Evolutionary conservation across 2,888 invertebrate species (phyloP).

Genomic region (Hypomecis punctinalis): DNA sequence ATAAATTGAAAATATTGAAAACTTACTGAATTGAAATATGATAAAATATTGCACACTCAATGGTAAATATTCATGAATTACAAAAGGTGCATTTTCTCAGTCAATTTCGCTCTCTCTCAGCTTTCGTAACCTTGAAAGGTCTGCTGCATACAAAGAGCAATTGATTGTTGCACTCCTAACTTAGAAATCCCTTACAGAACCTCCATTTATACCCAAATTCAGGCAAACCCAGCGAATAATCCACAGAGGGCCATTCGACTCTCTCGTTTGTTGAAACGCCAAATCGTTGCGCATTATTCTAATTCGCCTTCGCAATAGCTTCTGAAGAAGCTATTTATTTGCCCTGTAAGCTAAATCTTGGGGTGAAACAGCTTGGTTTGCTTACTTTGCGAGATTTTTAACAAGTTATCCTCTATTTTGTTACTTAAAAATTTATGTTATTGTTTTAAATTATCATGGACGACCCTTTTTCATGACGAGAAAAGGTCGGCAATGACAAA

Average conservation of each 20-base stretch:
- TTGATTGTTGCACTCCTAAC: slow-evolving; percentile 57
- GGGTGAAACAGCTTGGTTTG: slow-evolving; percentile 32
- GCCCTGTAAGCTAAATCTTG: slow-evolving; percentile 69
- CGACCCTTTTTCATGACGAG: too few relatives aligned
- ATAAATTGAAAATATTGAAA: background rate
- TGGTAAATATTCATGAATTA: slow-evolving; percentile 9
- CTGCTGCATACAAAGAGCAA: slow-evolving; percentile 38
- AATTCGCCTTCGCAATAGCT: slow-evolving; percentile 82
- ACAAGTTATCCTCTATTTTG: background rate
- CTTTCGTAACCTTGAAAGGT: slow-evolving; percentile 21
- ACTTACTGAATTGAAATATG: slow-evolving; percentile 5
- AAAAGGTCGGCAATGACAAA: too few relatives aligned
- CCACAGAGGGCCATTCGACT: slow-evolving; percentile 79
- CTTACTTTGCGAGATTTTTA: slow-evolving; percentile 10
- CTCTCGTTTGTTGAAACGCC: slow-evolving; percentile 82
- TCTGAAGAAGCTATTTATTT: slow-evolving; percentile 83
- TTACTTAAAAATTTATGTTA: too few relatives aligned
- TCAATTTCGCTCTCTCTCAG: slow-evolving; percentile 12
- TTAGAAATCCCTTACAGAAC: slow-evolving; percentile 61
- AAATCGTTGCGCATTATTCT: slow-evolving; percentile 84
- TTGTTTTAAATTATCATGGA: too few relatives aligned
- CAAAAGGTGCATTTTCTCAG: slow-evolving; percentile 14
- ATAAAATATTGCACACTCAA: slow-evolving; percentile 5
- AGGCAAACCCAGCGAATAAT: slow-evolving; percentile 76
- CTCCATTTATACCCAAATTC: slow-evolving; percentile 80